Evolutionary conservation across 2,113 vertebrate genomes (phyloP), one percentile per base, ranked within the genome.

Genomic region (Noctilio leporinus): DNA sequence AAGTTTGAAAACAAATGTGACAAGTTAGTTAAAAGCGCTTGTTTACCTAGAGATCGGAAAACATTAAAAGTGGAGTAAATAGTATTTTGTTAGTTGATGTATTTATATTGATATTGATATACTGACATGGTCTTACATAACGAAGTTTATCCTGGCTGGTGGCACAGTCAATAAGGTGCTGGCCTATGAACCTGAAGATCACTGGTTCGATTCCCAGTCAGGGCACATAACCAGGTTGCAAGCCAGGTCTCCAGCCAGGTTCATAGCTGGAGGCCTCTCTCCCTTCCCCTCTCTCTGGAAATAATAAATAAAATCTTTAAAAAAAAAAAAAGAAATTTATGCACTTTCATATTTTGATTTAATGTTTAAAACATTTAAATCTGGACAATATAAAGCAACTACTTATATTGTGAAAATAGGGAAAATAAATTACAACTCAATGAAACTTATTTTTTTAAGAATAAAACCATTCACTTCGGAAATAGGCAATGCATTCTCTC

Each of bases 351-450:
- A 8, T 65, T 91, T 96, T 93, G 40, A 86, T 86, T 90, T 85
- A 93, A 77, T 40, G 20, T 49, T 77, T 33, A 45, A 62, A 88
- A 92, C 47, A n/a, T 73, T 80, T 65, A 87, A 96, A 89, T 93
- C 19, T 53, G 51, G 33, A 26, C 28, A 86, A 15, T 78, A 86
- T 94, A 92, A 92, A 62, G n/a, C 26, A 95, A 92, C 59, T 38
- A 69, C 20, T 87, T 57, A 40, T n/a, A 72, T 91, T 90, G 72
- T 87, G 64, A 87, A 97, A 97, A 89, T 84, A 67, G 53, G 30
- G 35, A 78, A 85, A n/a, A 76, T 76, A 93, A 83, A 88, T 87
- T 92, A 87, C 22, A 90, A 84, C 72, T 90, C 22, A 90, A 38
- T 83, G 28, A 83, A 93, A 82, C 93, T 64, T 30, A 51, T 47